Evolutionary conservation across 2,113 vertebrate genomes (phyloP).

Genomic region (Stigmatopora nigra): DNA sequence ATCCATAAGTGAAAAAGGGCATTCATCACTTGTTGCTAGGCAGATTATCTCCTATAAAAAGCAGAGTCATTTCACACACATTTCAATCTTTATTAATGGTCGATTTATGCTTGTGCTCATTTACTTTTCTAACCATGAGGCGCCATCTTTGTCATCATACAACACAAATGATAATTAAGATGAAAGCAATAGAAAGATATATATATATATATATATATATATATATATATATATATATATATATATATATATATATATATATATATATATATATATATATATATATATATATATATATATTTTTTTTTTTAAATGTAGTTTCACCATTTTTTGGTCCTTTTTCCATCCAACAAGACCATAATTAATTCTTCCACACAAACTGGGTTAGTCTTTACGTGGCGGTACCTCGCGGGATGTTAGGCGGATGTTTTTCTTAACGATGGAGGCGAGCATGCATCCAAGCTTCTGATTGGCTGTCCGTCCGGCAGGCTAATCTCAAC

Average conservation of each 20-base stretch:
- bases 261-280: too few species aligned
- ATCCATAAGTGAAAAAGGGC: too few species aligned
- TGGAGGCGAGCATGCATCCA: slow-evolving; percentile 32
- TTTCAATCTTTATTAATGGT: slow-evolving; percentile 47
- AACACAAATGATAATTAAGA: neutral
- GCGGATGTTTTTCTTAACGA: slow-evolving; percentile 18
- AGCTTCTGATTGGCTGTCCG: slow-evolving; percentile 47
- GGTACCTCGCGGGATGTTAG: slow-evolving; percentile 12
- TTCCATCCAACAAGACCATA: neutral
- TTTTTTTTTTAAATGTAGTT: neutral
- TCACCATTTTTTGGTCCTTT: neutral
- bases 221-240: too few species aligned
- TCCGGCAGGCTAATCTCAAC: slow-evolving; percentile 91
- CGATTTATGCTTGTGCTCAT: slow-evolving; percentile 47
- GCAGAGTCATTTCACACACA: slow-evolving; percentile 13
- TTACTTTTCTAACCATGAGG: slow-evolving; percentile 54
- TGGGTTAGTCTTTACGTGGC: slow-evolving; percentile 19
- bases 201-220: too few species aligned
- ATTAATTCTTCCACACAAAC: neutral
- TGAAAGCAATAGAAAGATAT: neutral
- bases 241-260: too few species aligned
- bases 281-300: too few species aligned
- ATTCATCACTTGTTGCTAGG: neutral
- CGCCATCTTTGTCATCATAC: slow-evolving; percentile 13
- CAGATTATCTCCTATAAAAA: neutral